Percentiles rank a stretch among this genome's conserved stretches.
phyloP scores from a whole-genome alignment of 2,888 invertebrate species.

The Tuberolachnus salignus region DNA sequence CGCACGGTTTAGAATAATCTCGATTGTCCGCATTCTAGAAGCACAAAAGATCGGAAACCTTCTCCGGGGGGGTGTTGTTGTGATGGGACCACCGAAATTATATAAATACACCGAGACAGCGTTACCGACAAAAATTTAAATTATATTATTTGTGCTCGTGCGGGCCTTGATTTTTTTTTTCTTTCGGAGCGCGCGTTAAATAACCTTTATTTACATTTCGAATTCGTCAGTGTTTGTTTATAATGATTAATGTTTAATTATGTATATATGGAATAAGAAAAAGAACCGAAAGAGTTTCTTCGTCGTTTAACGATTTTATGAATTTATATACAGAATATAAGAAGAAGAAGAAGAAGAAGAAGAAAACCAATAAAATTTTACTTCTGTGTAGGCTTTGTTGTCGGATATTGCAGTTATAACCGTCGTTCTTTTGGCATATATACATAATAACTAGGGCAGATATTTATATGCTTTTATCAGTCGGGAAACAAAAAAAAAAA shows the following conservation, averaged over 20 bases:
- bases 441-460: too few relatives aligned
- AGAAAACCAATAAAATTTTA: too few relatives aligned
- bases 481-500: too few relatives aligned
- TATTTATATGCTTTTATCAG: too few relatives aligned
- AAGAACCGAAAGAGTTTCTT: neutral
- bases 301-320: too few relatives aligned
- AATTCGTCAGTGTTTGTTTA: conserved; percentile 16
- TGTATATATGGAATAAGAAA: neutral
- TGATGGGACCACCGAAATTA: neutral
- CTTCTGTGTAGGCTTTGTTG: too few relatives aligned
- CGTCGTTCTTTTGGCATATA: too few relatives aligned
- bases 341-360: too few relatives aligned
- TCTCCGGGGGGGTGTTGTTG: too few relatives aligned
- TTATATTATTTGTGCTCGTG: neutral
- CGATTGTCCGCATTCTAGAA: conserved; percentile 3
- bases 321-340: too few relatives aligned
- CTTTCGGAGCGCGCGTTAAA: neutral
- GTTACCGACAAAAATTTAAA: conserved; percentile 7
- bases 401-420: too few relatives aligned
- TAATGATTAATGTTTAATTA: neutral
- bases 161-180: neutral
- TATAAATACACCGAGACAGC: neutral
- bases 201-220: conserved; percentile 40
- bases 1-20: conserved; percentile 1
- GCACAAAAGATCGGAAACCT: conserved; percentile 21